A percentile compares a stretch with the other conserved stretches of the same genome.
These are phyloP conservation scores for Columba guinea DNA, from an alignment of 2,797 vertebrate species.

Conservation along the genomic window DNA sequence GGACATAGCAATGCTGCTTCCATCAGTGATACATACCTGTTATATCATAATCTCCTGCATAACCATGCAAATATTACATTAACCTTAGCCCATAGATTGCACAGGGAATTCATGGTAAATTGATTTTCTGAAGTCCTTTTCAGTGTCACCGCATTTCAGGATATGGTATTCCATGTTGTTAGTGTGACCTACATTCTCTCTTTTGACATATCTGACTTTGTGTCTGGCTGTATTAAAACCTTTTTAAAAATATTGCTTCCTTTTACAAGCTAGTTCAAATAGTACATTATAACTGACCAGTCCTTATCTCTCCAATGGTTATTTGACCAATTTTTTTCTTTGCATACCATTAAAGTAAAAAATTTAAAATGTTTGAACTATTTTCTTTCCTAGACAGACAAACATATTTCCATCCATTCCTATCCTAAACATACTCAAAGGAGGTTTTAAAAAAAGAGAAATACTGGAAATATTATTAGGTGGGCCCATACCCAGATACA, in stretches of 20 bases:
- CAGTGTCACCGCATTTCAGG: constrained; percentile 65
- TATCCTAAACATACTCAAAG: neutral
- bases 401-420: neutral
- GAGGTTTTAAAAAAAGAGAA: neutral
- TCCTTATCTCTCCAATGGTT: neutral
- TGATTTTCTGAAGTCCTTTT: constrained; percentile 67
- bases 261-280: neutral
- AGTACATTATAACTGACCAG: neutral
- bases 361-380: neutral
- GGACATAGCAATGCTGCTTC: neutral
- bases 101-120: constrained; percentile 59
- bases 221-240: constrained; percentile 33
- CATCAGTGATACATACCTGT: constrained; percentile 14
- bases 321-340: neutral
- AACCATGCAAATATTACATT: constrained; percentile 40
- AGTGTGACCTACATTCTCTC: constrained; percentile 66
- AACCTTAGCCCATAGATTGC: constrained; percentile 37
- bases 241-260: neutral
- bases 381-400: neutral
- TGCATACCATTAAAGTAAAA: neutral
- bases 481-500: neutral
- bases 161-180: constrained; percentile 51
- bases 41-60: constrained; percentile 37
- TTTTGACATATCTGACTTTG: constrained; percentile 55
- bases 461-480: neutral